Conservation (phyloP, 2,113 vertebrate species). For the Machaerirhynchus nigripectus region DNA sequence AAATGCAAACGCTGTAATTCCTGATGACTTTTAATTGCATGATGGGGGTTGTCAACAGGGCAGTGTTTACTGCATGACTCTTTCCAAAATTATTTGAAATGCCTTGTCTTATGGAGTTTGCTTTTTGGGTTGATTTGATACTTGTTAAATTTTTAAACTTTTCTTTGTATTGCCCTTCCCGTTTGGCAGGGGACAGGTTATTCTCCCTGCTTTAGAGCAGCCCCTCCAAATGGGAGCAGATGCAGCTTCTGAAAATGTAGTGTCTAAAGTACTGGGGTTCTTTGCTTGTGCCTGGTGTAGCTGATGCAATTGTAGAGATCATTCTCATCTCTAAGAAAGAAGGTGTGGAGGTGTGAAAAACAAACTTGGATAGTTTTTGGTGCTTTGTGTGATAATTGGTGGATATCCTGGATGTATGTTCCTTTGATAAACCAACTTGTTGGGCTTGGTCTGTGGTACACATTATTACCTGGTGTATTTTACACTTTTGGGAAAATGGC, state of each 20-base stretch:
- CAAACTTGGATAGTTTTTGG: not conserved
- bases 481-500: not conserved
- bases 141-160: not conserved
- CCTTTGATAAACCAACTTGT: rapidly evolving
- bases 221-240: not conserved
- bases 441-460: not conserved
- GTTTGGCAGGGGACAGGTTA: not conserved
- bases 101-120: not conserved
- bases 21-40: not conserved
- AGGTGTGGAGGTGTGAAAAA: not conserved
- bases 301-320: not conserved
- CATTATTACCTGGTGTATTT: not conserved
- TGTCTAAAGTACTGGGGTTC: not conserved
- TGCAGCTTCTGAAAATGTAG: not conserved
- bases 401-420: not conserved
- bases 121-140: not conserved
- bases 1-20: not conserved
- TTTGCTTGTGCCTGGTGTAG: not conserved
- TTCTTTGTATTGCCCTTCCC: not conserved
- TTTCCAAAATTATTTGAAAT: not conserved
- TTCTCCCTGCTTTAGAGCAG: not conserved
- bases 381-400: not conserved
- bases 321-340: not conserved
- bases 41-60: rapidly evolving
- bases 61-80: not conserved